Evolutionary conservation across 1,140 invertebrate species (phyloP).

Genomic region (Drosophila persimilis): DNA sequence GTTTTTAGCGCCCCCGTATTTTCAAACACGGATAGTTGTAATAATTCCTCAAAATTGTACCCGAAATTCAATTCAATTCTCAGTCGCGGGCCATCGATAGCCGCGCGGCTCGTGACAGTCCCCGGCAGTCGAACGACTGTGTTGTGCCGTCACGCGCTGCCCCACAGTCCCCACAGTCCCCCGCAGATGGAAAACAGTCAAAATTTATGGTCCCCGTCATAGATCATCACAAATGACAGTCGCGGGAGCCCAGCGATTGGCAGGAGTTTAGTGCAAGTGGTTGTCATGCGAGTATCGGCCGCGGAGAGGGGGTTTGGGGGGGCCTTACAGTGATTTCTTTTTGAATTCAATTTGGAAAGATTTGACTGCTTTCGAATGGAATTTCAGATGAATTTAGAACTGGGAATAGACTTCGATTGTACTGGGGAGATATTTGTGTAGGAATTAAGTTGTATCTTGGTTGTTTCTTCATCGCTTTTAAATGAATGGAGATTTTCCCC

Average conservation of each 20-base stretch:
- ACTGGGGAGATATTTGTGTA: too few species aligned
- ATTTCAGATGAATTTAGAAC: too few species aligned
- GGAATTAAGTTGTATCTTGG: too few species aligned
- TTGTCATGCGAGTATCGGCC: slow-evolving; percentile 26
- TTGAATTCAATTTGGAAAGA: too few species aligned
- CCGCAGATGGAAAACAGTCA: slow-evolving; percentile 51
- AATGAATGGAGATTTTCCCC: too few species aligned
- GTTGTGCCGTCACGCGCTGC: slow-evolving; percentile 2
- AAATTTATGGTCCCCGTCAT: slow-evolving; percentile 69
- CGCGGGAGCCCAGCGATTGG: slow-evolving; percentile 5
- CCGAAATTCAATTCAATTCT: slow-evolving; percentile 70
- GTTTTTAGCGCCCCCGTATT: slow-evolving; percentile 61
- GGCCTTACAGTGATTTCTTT: background rate
- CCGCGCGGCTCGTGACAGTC: background rate
- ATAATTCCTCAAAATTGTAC: slow-evolving; percentile 59
- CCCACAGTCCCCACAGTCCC: background rate
- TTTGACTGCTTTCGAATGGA: too few species aligned
- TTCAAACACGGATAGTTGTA: slow-evolving; percentile 57
- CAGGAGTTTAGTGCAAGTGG: slow-evolving; percentile 13
- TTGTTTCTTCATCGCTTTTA: too few species aligned
- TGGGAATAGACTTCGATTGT: too few species aligned
- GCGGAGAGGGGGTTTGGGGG: too few species aligned
- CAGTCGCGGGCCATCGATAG: slow-evolving; percentile 48
- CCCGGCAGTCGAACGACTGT: too few species aligned
- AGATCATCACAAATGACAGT: slow-evolving; percentile 70